Percentiles rank a stretch among this genome's conserved stretches.
Evolutionary conservation across 2,888 invertebrate species (phyloP).

Genomic region (Bellardia pandia): DNA sequence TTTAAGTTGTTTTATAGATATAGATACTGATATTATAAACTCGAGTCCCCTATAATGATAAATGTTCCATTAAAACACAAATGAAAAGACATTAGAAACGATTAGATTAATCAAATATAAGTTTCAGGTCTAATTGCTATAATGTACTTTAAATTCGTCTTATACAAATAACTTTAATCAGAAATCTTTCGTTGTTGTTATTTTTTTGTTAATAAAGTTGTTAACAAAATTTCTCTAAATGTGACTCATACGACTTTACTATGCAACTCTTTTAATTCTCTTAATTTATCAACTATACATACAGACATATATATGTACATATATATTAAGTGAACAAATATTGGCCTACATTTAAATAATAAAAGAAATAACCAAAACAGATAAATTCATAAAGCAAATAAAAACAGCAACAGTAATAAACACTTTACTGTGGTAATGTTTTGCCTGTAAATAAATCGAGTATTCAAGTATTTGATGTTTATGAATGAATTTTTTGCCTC

Average conservation of each 20-base stretch:
- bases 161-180: neutral
- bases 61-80: too few relatives aligned
- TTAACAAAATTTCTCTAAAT: conserved; percentile 41
- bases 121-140: neutral
- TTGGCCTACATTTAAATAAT: conserved; percentile 61
- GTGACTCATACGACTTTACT: conserved; percentile 52
- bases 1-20: too few relatives aligned
- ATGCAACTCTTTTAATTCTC: conserved; percentile 8
- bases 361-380: conserved; percentile 30
- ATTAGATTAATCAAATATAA: too few relatives aligned
- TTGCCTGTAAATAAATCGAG: neutral
- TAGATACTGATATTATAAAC: too few relatives aligned
- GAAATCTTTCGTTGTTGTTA: neutral
- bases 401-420: neutral
- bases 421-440: neutral
- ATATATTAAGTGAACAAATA: conserved; percentile 12
- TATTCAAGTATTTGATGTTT: conserved; percentile 15
- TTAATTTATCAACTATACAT: conserved; percentile 2
- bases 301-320: neutral
- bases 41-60: too few relatives aligned
- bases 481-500: conserved; percentile 57
- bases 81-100: too few relatives aligned
- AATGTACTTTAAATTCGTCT: conserved; percentile 1
- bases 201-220: neutral
- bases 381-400: neutral